Conservation (phyloP, 2,797 vertebrate genomes). For the Myripristis jacobus region DNA sequence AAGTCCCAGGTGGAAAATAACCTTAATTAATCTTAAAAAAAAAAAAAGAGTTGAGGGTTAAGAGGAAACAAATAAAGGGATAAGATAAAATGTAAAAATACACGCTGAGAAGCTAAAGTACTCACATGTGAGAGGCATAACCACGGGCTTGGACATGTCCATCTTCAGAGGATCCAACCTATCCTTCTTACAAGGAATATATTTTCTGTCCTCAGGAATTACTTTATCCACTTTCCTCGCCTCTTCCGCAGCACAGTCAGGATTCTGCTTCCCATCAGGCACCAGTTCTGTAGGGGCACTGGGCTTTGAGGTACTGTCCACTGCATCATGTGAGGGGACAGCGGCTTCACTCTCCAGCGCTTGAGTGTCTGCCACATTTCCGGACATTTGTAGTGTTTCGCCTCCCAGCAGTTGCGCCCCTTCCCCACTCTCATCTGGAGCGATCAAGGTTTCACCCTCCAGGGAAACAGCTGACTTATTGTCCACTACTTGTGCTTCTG, state of each 20-base stretch:
- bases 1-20: too few species aligned
- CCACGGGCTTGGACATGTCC: slow-evolving; percentile 76
- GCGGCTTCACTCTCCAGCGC: slow-evolving; percentile 15
- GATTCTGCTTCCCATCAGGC: slow-evolving; percentile 2
- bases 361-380: slow-evolving; percentile 13
- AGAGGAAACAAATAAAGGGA: too few species aligned
- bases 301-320: slow-evolving; percentile 32
- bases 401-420: neutral
- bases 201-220: slow-evolving; percentile 59
- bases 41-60: too few species aligned
- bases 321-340: slow-evolving; percentile 9
- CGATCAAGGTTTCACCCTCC: neutral
- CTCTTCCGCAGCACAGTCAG: slow-evolving; percentile 22
- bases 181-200: slow-evolving; percentile 81
- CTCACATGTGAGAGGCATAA: slow-evolving; percentile 81
- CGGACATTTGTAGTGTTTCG: slow-evolving; percentile 25
- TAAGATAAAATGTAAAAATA: neutral
- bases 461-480: neutral
- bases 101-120: slow-evolving; percentile 24
- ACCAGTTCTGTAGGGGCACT: neutral
- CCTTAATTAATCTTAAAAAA: too few species aligned
- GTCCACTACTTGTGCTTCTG: slow-evolving; percentile 21
- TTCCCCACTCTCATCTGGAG: slow-evolving; percentile 22
- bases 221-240: slow-evolving; percentile 50
- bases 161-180: slow-evolving; percentile 84